Base-by-base conservation (phyloP, 1,140 invertebrate species). In the Trachymyrmex septentrionalis region DNA sequence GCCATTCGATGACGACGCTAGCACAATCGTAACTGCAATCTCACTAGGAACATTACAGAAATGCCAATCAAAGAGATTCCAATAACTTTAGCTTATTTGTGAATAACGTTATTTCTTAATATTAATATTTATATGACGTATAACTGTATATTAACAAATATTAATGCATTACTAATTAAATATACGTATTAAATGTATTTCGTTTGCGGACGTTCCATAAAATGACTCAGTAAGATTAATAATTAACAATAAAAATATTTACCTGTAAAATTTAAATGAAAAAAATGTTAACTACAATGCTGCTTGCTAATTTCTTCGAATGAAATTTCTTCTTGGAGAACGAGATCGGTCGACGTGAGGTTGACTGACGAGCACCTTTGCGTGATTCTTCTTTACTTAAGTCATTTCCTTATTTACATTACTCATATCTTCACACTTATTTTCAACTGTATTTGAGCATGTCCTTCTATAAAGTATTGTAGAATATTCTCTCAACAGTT, bases 391-490 rank as follows among this genome's bases (percentile, higher is more conserved):
- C 38, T 34, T 61, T 61, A 12, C 19, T 63, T 50, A 75, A 63
- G 59, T 84, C 27, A 84, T 34, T 84, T 50, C 57, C 38, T 27
- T 30, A 7, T 27, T 84, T 75, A 63, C 24, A 21, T 78, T 48
- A 64, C 19, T 78, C 55, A 50, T 78, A 64, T 78, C 24, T 48
- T 78, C 27, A 10, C 55, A 55, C 19, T 82, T 72, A 19, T 48
- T n/a, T n/a, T 10, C n/a, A 10, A 81, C 2, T 55, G 5, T 24
- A 24, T 27, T 59, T 14, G 53, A 73, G 2, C 27, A 69, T 69
- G 66, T 69, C 64, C 21, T 69, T 16, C 34, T 30, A 21, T 0
- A 30, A 64, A 19, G 10, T 63, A 77, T 30, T 24, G 1, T 24
- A 69, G 38, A 44, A 53, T 72, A 50, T 72, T 16, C 9, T 27